Evolutionary conservation across 2,797 vertebrate species (phyloP), one percentile per base, ranked within the genome.

Genomic region (Decapterus maruadsi): DNA sequence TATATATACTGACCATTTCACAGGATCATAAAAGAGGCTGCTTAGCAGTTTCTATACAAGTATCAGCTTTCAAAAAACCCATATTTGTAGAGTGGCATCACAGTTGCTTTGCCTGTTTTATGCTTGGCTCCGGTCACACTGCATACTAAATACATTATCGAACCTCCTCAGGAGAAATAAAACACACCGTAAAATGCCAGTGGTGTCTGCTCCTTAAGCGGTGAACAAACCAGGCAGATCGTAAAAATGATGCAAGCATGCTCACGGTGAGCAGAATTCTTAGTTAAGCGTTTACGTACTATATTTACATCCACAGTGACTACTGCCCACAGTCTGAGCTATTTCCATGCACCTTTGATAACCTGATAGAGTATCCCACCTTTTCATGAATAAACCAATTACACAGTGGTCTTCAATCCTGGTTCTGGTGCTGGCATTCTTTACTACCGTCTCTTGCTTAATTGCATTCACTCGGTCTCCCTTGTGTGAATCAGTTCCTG

Each of bases 301-400:
- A 63, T 61, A 63, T 67, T 82, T 83, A 71, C 75, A 74, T 56
- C 34, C 55, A 78, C 55, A 78, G 65, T 51, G 31, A 77, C 69
- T 74, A 46, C 51, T 79, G 76, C 79, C 74, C 51, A 2, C 1
- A 57, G 70, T 75, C 73, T 1, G 64, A 77, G 36, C 75, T 77
- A 82, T 87, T 89, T 72, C 78, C 80, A 82, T 63, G 72, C 81
- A 86, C 83, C 85, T 82, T 40, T 86, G 78, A 89, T 88, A 90
- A 89, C 64, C 75, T 71, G 85, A 91, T 85, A 38, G 79, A 86
- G 82, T 77, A 73, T 75, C 60, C 72, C 53, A 65, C 4, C 13
- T 87, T 85, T 66, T 79, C 69, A 82, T 64, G 80, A 90, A 90
- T 88, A 85, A 92, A 91, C 70, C 63, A 89, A 86, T 89, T 87